Conservation (phyloP, 2,888 invertebrate genomes). For the Micropterix aruncella region DNA sequence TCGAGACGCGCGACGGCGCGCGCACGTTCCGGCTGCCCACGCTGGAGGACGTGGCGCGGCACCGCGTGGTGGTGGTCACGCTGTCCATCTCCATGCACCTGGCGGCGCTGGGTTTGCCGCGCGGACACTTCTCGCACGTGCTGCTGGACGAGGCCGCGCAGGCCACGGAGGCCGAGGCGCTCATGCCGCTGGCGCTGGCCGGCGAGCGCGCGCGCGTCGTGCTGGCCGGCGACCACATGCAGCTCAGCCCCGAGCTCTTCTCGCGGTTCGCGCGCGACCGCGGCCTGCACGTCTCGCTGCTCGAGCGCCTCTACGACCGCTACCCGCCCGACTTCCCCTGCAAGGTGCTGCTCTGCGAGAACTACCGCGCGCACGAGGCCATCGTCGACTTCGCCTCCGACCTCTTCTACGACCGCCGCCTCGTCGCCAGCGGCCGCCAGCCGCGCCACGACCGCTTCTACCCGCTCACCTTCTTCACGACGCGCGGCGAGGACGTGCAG, state of each 20-base stretch:
- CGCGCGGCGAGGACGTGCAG: conserved; percentile 66
- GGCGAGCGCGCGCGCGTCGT: conserved; percentile 59
- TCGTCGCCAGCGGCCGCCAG: conserved; percentile 59
- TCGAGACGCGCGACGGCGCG: conserved; percentile 38
- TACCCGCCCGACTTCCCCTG: conserved; percentile 63
- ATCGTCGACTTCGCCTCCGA: conserved; percentile 73
- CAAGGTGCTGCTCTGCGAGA: conserved; percentile 67
- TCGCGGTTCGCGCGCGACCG: conserved; percentile 58
- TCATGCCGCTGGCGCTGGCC: conserved; percentile 65
- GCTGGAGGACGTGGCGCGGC: conserved; percentile 52
- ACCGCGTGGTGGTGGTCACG: conserved; percentile 65
- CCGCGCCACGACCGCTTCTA: conserved; percentile 54
- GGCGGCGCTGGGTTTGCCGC: conserved; percentile 49
- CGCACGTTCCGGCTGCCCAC: conserved; percentile 54
- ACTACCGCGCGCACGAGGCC: conserved; percentile 63
- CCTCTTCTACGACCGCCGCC: conserved; percentile 64
- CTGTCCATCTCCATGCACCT: conserved; percentile 65
- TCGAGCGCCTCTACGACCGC: conserved; percentile 64
- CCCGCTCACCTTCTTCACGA: conserved; percentile 69
- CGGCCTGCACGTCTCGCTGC: conserved; percentile 54
- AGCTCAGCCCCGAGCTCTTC: conserved; percentile 69
- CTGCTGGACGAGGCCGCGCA: conserved; percentile 80
- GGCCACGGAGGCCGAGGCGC: conserved; percentile 73
- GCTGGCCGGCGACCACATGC: conserved; percentile 77
- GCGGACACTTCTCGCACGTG: conserved; percentile 62